These are phyloP conservation scores for Andrena haemorrhoa DNA, from an alignment of 2,888 invertebrate genomes.

Conservation along the genomic window DNA sequence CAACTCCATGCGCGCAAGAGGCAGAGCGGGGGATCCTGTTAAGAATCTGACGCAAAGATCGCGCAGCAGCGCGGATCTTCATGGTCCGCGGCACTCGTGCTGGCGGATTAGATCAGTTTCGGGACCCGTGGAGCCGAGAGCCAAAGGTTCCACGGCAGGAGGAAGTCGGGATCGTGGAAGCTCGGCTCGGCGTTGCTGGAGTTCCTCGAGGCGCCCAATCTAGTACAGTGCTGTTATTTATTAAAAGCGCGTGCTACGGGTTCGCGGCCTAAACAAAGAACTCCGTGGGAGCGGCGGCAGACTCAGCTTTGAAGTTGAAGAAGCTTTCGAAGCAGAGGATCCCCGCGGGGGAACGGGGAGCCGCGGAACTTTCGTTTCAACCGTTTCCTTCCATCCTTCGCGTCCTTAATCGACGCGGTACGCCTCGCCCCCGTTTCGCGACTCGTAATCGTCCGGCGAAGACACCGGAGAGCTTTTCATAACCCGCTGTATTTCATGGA, in stretches of 20 bases:
- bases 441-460: constrained; percentile 7
- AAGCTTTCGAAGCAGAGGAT: background rate
- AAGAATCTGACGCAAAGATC: too few species aligned
- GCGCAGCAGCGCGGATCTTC: too few species aligned
- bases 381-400: background rate
- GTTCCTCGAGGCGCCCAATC: too few species aligned
- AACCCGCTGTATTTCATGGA: constrained; percentile 19
- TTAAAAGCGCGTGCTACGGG: background rate
- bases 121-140: too few species aligned
- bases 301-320: background rate
- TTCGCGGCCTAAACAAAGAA: background rate
- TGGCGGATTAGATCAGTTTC: too few species aligned
- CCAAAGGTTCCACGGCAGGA: too few species aligned
- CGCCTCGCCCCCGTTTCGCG: background rate
- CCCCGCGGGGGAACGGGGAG: background rate
- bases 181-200: too few species aligned
- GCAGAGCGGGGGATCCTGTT: too few species aligned
- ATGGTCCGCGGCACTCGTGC: too few species aligned
- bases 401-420: constrained; percentile 4
- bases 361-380: background rate
- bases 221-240: too few species aligned
- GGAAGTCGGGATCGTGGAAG: too few species aligned
- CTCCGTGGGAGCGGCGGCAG: background rate
- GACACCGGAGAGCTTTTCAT: constrained; percentile 20
- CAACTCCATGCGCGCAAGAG: too few species aligned